These are phyloP conservation scores for cat (Felis catus) DNA, from an alignment of 2,113 vertebrate species.

Conservation along the genomic window DNA sequence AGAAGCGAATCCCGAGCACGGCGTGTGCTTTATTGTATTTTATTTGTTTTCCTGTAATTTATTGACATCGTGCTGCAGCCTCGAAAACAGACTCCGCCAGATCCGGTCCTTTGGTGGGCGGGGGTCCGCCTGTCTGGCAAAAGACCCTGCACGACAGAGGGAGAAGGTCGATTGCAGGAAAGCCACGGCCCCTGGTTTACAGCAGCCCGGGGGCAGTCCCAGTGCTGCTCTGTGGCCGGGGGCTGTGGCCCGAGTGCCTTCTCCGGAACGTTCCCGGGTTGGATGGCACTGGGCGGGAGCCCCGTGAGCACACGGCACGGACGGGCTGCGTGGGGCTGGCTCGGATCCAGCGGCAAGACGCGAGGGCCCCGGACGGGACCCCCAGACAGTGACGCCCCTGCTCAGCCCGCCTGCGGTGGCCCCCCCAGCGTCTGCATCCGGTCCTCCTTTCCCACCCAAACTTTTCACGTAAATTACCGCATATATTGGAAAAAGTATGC, in stretches of 20 bases:
- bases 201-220: too few relatives aligned
- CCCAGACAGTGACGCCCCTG: accelerated
- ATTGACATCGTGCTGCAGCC: too few relatives aligned
- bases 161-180: accelerated
- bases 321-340: neutral
- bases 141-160: neutral
- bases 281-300: accelerated
- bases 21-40: neutral
- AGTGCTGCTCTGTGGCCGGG: accelerated
- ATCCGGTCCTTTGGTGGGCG: accelerated
- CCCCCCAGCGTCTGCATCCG: accelerated
- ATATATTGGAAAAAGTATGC: neutral
- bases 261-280: accelerated
- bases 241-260: accelerated
- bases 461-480: accelerated
- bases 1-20: accelerated
- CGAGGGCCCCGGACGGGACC: neutral
- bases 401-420: accelerated
- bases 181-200: accelerated
- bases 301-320: accelerated
- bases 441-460: accelerated
- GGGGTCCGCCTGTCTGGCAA: too few relatives aligned
- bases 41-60: neutral
- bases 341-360: accelerated
- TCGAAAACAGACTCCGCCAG: neutral